Evolutionary conservation across 2,113 vertebrate species (phyloP).

Genomic region (Oxyura jamaicensis): DNA sequence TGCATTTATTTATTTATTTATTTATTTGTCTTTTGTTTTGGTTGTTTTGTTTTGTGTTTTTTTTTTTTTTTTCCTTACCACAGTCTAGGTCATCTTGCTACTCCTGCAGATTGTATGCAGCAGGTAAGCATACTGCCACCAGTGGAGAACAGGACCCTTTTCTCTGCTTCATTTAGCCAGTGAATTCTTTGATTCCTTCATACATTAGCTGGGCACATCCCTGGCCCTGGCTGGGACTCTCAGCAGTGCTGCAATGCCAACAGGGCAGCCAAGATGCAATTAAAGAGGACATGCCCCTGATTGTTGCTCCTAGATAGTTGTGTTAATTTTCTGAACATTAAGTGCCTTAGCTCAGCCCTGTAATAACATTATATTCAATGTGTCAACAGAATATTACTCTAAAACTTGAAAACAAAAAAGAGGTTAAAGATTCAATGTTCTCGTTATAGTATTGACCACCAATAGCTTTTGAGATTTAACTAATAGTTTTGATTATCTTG

Average conservation of each 20-base stretch:
- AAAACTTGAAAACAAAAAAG: not conserved
- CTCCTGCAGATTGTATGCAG: not conserved
- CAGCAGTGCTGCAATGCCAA: not conserved
- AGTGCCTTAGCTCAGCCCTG: not conserved
- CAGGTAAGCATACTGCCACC: not conserved
- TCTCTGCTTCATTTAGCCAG: not conserved
- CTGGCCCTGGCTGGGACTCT: not conserved
- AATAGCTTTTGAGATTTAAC: not conserved
- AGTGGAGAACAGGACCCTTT: not conserved
- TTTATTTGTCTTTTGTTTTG: no score
- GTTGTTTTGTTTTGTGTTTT: no score
- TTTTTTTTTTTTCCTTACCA: not conserved
- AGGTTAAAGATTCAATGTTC: not conserved
- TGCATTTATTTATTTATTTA: no score
- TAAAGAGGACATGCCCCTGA: not conserved
- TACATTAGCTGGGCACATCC: not conserved
- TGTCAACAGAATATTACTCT: not conserved
- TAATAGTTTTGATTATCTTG: not conserved
- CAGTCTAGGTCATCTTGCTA: not conserved
- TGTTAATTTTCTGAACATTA: not conserved
- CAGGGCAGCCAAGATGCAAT: not conserved
- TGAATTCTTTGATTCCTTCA: not conserved
- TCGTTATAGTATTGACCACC: not conserved
- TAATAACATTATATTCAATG: conserved; percentile 14
- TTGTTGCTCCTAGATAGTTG: not conserved